Conservation (phyloP, 2,797 vertebrate species). For the Danio choprae region DNA sequence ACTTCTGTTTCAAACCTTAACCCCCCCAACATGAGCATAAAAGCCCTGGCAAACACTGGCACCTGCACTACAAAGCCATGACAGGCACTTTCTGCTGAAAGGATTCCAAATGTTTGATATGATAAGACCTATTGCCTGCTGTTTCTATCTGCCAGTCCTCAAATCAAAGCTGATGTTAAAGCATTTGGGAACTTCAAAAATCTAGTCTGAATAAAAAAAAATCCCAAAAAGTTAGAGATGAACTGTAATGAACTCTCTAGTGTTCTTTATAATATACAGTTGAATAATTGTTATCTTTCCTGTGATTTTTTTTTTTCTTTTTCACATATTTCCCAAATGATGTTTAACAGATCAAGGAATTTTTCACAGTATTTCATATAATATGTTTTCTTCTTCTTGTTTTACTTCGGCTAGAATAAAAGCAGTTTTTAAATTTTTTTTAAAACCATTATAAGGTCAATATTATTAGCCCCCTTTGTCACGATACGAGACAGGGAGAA, state of each 20-base stretch:
- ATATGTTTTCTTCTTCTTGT: too few species aligned
- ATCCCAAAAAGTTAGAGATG: not conserved
- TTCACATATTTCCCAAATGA: too few species aligned
- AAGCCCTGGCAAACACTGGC: constrained; percentile 75
- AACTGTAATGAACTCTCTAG: constrained; percentile 13
- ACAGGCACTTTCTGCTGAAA: constrained; percentile 67
- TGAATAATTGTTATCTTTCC: too few species aligned
- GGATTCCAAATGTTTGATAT: constrained; percentile 66
- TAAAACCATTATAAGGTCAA: too few species aligned
- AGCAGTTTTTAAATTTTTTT: too few species aligned
- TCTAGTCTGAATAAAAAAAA: constrained; percentile 20
- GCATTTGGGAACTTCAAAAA: constrained; percentile 53
- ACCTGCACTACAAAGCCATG: constrained; percentile 70
- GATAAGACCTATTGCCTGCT: constrained; percentile 51
- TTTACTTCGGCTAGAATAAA: too few species aligned
- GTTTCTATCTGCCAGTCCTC: constrained; percentile 65
- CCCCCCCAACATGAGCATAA: constrained; percentile 74
- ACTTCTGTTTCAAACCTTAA: constrained; percentile 67
- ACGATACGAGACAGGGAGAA: too few species aligned
- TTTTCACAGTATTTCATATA: too few species aligned
- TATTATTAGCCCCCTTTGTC: too few species aligned
- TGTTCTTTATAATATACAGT: not conserved
- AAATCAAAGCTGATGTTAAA: constrained; percentile 71
- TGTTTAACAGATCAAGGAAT: too few species aligned
- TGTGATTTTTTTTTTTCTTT: too few species aligned